phyloP scores from a whole-genome alignment of 2,888 invertebrate genomes.

The Sarcophaga rosellei region DNA sequence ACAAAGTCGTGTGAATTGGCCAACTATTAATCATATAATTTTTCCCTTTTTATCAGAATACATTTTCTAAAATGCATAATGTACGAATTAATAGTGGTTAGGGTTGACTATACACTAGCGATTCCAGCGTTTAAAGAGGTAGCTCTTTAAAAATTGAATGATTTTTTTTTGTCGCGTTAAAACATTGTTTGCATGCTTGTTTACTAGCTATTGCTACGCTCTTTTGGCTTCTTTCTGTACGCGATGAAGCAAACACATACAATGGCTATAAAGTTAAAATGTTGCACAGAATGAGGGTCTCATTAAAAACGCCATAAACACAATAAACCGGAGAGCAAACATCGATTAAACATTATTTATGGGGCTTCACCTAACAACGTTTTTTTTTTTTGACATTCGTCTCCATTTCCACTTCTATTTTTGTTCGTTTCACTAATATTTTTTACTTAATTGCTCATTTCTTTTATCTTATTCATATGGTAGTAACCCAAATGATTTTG shows the following conservation, averaged over 20 bases:
- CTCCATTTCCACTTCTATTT: constrained; percentile 35
- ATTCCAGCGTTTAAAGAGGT: neutral
- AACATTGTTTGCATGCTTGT: constrained; percentile 39
- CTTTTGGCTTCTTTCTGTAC: constrained; percentile 69
- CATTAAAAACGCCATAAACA: constrained; percentile 82
- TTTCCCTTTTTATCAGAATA: too few relatives aligned
- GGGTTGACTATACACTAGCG: too few relatives aligned
- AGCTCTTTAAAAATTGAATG: constrained; percentile 36
- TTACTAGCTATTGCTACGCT: constrained; percentile 59
- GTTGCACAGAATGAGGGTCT: constrained; percentile 78
- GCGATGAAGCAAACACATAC: constrained; percentile 50
- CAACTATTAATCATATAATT: too few relatives aligned
- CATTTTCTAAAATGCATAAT: too few relatives aligned
- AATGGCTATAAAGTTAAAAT: constrained; percentile 77
- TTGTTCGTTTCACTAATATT: neutral
- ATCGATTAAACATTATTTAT: constrained; percentile 82
- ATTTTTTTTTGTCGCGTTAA: constrained; percentile 35
- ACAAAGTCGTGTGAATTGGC: too few relatives aligned
- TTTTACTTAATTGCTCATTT: too few relatives aligned
- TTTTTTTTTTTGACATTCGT: constrained; percentile 52
- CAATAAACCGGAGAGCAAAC: constrained; percentile 82
- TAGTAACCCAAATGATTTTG: too few relatives aligned
- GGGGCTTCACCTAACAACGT: constrained; percentile 78
- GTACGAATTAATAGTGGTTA: too few relatives aligned
- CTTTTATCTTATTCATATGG: too few relatives aligned